Base-by-base conservation (phyloP, 2,797 vertebrate species). In the Tokudaia tokunoshimensis region DNA sequence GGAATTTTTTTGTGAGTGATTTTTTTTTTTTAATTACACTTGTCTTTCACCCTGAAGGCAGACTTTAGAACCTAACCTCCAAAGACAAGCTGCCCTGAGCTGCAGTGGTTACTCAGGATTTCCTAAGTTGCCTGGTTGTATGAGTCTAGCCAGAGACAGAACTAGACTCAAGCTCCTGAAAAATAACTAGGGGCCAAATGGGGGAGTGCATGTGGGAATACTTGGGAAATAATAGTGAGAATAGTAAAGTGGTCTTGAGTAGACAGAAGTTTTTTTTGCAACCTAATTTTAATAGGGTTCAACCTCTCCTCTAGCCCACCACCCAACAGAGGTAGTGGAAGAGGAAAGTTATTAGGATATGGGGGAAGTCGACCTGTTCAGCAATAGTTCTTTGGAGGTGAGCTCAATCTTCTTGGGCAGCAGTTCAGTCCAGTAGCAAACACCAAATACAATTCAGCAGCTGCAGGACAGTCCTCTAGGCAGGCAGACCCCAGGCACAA, bases 31-130 rank as follows among this genome's bases (percentile, higher is more conserved):
- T 70, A 31, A 63, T 94, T 91, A 92, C 3, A 44, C 44, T 89
- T 96, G 85, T 67, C 67, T 96, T 95, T 94, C 94, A 50, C 91
- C 85, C 89, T 89, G n/a, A 87, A 95, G 61, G 91, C 70, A 31
- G 65, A 79, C 94, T 87, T 94, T 70, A 83, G 88, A 94, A 93
- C 85, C 93, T 93, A 93, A 95, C 76, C 80, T 31, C 74, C 94
- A 95, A 81, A 79, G 80, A 24, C 70, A 81, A 22, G 34, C 44
- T 95, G 78, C 24, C 55, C 50, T 86, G 44, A 15, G 7, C 13
- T 72, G 59, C 70, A 80, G 44, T 75, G 41, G 24, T 1, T 50
- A 22, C 74, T 86, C 57, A 59, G 79, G 67, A 78, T 81, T 80
- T 94, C 55, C 50, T 59, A 65, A 61, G 31, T 59, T 90, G 79